Evolutionary conservation across 2,113 vertebrate species (phyloP).

Genomic region (Lucifuga dentata): DNA sequence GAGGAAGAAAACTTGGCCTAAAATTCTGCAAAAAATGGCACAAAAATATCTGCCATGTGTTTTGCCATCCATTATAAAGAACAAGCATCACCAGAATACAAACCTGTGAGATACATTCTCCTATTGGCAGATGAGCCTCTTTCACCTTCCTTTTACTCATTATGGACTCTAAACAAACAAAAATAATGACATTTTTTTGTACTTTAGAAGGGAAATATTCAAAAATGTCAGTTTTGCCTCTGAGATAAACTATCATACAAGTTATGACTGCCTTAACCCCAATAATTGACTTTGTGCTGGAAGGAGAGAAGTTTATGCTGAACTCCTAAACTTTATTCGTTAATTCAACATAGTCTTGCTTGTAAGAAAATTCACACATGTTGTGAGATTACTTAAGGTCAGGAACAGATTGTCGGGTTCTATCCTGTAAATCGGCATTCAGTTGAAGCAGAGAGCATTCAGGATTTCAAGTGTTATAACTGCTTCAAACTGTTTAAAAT

Average conservation of each 20-base stretch:
- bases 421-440: not conserved
- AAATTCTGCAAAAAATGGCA: too few species aligned
- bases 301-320: not conserved
- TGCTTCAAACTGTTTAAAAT: not conserved
- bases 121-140: constrained; percentile 64
- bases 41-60: not conserved
- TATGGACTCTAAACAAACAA: constrained; percentile 9
- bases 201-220: too few species aligned
- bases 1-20: too few species aligned
- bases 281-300: too few species aligned
- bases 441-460: not conserved
- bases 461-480: not conserved
- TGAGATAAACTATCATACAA: too few species aligned
- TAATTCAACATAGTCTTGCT: not conserved
- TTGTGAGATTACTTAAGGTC: fast-evolving
- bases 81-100: constrained; percentile 37
- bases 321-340: not conserved
- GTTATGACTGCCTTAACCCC: too few species aligned
- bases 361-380: not conserved
- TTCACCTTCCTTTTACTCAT: constrained; percentile 85
- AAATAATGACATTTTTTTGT: not conserved
- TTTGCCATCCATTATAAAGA: not conserved
- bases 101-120: constrained; percentile 89
- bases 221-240: too few species aligned
- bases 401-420: not conserved